Evolutionary conservation across 2,797 vertebrate genomes (phyloP), one percentile per base, ranked within the genome.

Genomic region (Dendrocincla tyrannina): DNA sequence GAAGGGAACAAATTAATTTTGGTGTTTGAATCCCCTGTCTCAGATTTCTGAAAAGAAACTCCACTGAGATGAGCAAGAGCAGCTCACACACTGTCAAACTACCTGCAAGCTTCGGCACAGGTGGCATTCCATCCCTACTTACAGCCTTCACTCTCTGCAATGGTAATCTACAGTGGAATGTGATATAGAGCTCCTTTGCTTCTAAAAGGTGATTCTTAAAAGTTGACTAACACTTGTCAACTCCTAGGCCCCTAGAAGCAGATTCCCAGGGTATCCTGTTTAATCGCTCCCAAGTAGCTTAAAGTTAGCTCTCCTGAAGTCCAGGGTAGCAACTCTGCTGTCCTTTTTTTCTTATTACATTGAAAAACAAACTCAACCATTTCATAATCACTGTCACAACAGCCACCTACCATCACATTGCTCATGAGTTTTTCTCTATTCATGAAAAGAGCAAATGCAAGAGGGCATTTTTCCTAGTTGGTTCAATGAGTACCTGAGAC

Each of bases 381-480:
- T 56, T 33, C 7, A 15, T 5, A 9, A 28, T 23, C 52, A 7
- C 42, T 17, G 30, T 39, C 32, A 56, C 35, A 30, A 50, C 47
- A 77, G 25, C 25, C 37, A 27, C 66, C n/a, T 70, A 50, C 17
- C 2, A 11, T 11, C 23, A 41, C 42, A 27, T 15, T 7, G 7
- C n/a, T 35, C n/a, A 27, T 0, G 0, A 53, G 32, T 10, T 27
- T 42, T 20, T 49, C 56, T 69, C 25, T 56, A 2, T 7, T 72
- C 22, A 64, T 49, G 56, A 37, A 91, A 30, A 23, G 0, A 67
- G 15, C 64, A 52, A 58, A 39, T 19, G 30, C 12, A 59, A 39
- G 27, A 73, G 17, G 17, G 5, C 32, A 27, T 23, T 56, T 59
- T 66, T 66, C 35, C 59, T 37, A 28, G 9, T 2, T 72, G 63